Evolutionary conservation across 2,113 vertebrate genomes (phyloP), one percentile per base, ranked within the genome.

Genomic region (Pycnonotus jocosus): DNA sequence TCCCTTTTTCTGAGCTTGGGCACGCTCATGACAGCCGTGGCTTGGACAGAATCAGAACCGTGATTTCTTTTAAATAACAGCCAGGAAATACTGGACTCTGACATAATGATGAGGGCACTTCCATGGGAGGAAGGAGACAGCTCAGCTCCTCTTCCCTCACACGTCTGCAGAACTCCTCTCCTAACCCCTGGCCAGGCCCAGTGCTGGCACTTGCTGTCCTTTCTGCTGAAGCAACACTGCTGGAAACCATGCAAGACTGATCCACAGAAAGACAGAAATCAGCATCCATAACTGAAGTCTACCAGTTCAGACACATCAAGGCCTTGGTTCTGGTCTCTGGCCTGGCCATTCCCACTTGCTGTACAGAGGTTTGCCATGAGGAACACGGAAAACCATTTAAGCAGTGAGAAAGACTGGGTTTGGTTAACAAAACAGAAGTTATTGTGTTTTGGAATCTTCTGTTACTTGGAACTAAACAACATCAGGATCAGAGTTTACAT

Each of bases 21-120:
- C 47, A 50, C 23, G 2, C 6, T 13, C 12, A 4, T 8, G 31
- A 48, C 23, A 15, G 44, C 42, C 1, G 0, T n/a, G 60, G 35
- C 60, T 87, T 22, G 10, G 48, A 11, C 30, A 28, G 17, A 37
- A 50, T 42, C 42, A 76, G 21, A 88, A 48, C 17, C 3, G 1
- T 11, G 23, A 65, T 21, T 77, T 74, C 72, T n/a, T 66, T 73
- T 42, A 70, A 90, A 24, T 3, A 45, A 45, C 33, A 44, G 57
- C 24, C 66, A 80, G 45, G 82, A 90, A 82, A 80, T 44, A 71
- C 68, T 7, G 53, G 35, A 60, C 62, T 81, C 80, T 13, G 57
- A 33, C 38, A 64, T 1, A 54, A 33, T 5, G 6, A 62, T 54
- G 68, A 37, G 38, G 47, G 12, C 33, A 21, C 10, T 51, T 35